phyloP scores from a whole-genome alignment of 2,113 vertebrate species.

The Alces alces region DNA sequence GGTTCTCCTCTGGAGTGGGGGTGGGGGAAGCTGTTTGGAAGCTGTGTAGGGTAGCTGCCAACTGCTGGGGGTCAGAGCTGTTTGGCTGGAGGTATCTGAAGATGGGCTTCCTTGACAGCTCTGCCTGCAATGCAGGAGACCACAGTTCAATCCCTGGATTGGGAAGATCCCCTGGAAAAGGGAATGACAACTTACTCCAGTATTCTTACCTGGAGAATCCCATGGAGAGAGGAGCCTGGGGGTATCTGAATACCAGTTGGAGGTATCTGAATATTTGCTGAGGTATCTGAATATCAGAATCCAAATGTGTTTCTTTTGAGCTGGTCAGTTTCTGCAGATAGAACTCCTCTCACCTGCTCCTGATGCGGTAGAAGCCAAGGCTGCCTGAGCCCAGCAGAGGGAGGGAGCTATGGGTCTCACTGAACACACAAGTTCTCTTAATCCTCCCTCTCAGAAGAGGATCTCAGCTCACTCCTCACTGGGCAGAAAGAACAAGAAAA shows the following conservation, averaged over 20 bases:
- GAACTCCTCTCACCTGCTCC: not conserved
- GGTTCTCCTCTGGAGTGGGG: not conserved
- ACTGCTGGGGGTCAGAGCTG: not conserved
- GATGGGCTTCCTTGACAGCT: not conserved
- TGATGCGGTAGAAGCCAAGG: not conserved
- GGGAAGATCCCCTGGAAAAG: not conserved
- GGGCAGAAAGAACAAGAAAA: not conserved
- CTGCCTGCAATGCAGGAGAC: rapidly evolving
- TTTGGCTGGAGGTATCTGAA: too few relatives aligned
- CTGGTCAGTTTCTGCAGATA: not conserved
- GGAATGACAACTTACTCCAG: not conserved
- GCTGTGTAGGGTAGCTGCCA: too few relatives aligned
- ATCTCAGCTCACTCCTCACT: not conserved
- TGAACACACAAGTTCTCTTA: not conserved
- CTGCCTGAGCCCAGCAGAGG: not conserved
- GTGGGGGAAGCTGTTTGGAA: not conserved
- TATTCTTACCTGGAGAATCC: not conserved
- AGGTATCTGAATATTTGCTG: not conserved
- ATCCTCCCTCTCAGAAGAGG: not conserved
- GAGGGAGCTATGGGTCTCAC: not conserved
- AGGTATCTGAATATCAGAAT: not conserved
- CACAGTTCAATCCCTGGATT: not conserved
- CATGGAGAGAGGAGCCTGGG: not conserved
- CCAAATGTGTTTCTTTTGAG: not conserved
- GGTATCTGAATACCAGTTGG: not conserved